Base-by-base conservation (phyloP, 2,113 vertebrate species). In the Piaya cayana region DNA sequence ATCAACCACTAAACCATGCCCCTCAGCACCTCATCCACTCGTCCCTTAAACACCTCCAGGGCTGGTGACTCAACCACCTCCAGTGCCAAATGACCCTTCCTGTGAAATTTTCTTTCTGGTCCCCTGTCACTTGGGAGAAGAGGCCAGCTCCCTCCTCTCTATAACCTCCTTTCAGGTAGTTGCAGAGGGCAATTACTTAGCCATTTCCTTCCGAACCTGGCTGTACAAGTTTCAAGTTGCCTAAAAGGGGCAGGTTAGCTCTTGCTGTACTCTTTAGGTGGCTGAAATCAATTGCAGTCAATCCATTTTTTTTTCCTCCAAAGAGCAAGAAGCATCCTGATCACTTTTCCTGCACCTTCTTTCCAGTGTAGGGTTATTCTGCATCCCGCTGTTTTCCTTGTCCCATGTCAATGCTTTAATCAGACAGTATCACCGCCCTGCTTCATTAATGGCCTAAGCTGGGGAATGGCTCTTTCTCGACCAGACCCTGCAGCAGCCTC, bases 361-460 rank as follows among this genome's bases (percentile, higher is more conserved):
- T 60, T 43, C 17, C 2, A 4, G 53, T 2, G 6, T 2, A 6
- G 30, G 22, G 7, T 60, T 63, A 17, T 11, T 60, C 47, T 47
- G 21, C 23, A 42, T 29, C 39, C 36, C 2, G 1, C 26, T 64
- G 1, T 56, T 75, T 58, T 30, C 34, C 59, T 69, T 56, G 36
- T 15, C 45, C 36, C 17, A 20, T n/a, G 13, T 19, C 14, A n/a
- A 13, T 16, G 21, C 22, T 30, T 65, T 21, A 26, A 15, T 37
- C 37, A 12, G 3, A 42, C 0, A 0, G 18, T 39, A 60, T n/a
- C 23, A 3, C 17, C 36, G 43, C 47, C 2, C 0, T 45, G 11
- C 26, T 29, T 71, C 84, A n/a, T 64, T 39, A 68, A 62, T 11
- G 23, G 22, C 76, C 42, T 50, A 47, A 83, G 3, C 4, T 7